A percentile compares a stretch with the other conserved stretches of the same genome.
Conservation (phyloP, 1,140 invertebrate species). For the Atta colombica region DNA sequence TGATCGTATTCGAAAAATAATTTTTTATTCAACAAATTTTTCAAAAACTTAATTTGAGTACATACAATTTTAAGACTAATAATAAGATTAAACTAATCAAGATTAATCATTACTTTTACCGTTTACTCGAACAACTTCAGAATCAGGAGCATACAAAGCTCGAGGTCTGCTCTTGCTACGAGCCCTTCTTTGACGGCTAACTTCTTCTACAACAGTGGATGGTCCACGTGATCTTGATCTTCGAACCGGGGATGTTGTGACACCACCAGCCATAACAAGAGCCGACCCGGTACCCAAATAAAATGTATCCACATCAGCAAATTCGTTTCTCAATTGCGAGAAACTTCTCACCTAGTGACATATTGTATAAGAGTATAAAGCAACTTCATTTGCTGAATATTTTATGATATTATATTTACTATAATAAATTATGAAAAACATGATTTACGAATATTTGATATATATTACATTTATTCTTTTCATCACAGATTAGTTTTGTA, state of each 20-base stretch:
- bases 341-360: slow-evolving; percentile 93
- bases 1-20: not conserved
- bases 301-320: slow-evolving; percentile 96
- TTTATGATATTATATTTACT: not conserved
- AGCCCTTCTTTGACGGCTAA: slow-evolving; percentile 88
- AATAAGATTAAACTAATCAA: slow-evolving; percentile 13
- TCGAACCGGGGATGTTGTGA: slow-evolving; percentile 88
- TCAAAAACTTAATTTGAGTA: not conserved
- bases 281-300: slow-evolving; percentile 91
- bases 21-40: not conserved
- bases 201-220: slow-evolving; percentile 87
- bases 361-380: not conserved
- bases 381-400: not conserved
- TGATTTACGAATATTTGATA: not conserved
- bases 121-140: slow-evolving; percentile 91
- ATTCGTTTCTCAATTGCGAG: slow-evolving; percentile 96
- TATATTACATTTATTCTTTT: not conserved
- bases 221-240: slow-evolving; percentile 91
- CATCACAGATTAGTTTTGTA: not conserved
- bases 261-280: slow-evolving; percentile 84
- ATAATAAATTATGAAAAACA: not conserved
- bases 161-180: slow-evolving; percentile 93
- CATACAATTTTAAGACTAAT: not conserved
- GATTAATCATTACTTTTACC: slow-evolving; percentile 83
- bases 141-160: slow-evolving; percentile 92